These are phyloP conservation scores for Myotis yumanensis DNA, from an alignment of 2,113 vertebrate genomes.

Conservation along the genomic window DNA sequence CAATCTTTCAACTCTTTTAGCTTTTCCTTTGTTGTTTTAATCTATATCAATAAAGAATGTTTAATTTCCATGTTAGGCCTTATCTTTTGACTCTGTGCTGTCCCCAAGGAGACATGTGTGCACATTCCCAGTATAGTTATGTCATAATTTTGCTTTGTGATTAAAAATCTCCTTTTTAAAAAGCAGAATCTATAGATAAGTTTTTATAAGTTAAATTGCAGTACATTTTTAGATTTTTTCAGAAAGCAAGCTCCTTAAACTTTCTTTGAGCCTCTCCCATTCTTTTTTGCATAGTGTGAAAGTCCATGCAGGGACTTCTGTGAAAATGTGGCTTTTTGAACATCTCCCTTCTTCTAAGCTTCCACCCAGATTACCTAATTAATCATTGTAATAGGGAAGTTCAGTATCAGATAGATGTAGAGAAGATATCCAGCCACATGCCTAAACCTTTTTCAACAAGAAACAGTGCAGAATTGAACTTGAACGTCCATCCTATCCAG, in stretches of 20 bases:
- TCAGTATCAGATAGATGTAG: background rate
- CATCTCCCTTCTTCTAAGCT: background rate
- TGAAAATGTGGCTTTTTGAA: background rate
- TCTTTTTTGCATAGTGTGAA: background rate
- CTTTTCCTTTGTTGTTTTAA: background rate
- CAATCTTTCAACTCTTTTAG: background rate
- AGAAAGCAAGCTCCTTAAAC: background rate
- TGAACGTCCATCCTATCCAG: background rate
- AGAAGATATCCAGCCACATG: background rate
- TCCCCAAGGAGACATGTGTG: background rate
- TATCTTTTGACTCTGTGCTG: background rate
- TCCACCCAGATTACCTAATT: background rate
- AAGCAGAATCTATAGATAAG: background rate
- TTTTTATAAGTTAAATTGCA: background rate
- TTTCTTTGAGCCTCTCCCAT: background rate
- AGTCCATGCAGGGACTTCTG: background rate
- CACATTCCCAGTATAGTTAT: background rate
- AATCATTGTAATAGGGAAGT: background rate
- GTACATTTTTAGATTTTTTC: constrained; percentile 37
- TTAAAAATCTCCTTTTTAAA: background rate
- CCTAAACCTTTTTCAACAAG: background rate
- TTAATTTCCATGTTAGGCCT: background rate
- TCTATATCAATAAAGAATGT: background rate
- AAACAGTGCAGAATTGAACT: background rate
- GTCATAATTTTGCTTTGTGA: constrained; percentile 10